Base-by-base conservation (phyloP, 2,797 vertebrate genomes). In the Centroberyx gerrardi region DNA sequence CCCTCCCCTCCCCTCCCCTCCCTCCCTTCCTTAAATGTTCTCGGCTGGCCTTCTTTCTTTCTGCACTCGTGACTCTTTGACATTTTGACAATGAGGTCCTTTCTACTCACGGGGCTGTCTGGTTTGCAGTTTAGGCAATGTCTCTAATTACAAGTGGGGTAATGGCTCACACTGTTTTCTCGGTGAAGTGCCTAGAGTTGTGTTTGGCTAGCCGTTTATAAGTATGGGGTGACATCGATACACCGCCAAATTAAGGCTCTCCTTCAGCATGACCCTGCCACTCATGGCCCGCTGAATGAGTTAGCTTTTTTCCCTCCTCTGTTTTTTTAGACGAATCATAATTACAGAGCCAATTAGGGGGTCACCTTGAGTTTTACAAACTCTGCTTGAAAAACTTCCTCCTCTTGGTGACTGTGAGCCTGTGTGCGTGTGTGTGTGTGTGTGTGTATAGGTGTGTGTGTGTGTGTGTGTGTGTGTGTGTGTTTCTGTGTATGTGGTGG, bases 341-440 rank as follows among this genome's bases (percentile, higher is more conserved):
- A 95, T 95, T 94, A 93, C 73, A 62, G 81, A 89, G 84, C 88
- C 93, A 94, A 94, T 94, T 95, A 92, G 79, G 76, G 84, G 92
- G 94, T 95, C 93, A 94, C 93, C 93, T 95, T 94, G 87, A 91
- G 86, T 86, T 82, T 92, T 83, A 87, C 68, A 85, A 88, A 92
- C 75, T 42, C 46, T 61, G 80, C 85, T 90, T 79, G 74, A 87
- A 91, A 92, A 91, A 90, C 80, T 82, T 93, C 86, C 81, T 85
- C 78, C 48, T 74, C 56, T 71, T 75, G 65, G 52, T 62, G 46
- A 78, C 73, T 75, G 49, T 59, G 29, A 56, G 10, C 7, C 12
- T 59, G 17, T 62, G 56, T 72, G 42, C 55, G 63, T 72, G 38
- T 44, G 13, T 51, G 44, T 51, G 71, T 46, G 51, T 14, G 38